Percentiles rank a stretch among this genome's conserved stretches.
Evolutionary conservation across 2,113 vertebrate species (phyloP).

Genomic region (Natator depressus): DNA sequence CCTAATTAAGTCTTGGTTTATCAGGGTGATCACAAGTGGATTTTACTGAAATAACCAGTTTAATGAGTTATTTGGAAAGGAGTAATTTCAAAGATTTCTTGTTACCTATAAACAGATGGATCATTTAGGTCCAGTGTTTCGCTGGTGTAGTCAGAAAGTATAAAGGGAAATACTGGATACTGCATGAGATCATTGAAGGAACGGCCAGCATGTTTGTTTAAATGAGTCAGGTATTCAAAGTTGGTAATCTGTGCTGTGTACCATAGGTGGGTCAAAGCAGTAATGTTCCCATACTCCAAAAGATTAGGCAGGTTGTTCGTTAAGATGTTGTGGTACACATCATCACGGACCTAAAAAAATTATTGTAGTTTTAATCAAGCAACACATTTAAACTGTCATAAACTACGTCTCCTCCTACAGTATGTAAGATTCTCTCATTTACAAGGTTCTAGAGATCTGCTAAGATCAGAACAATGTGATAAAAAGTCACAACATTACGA

Average conservation of each 20-base stretch:
- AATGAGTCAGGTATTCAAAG: constrained; percentile 97
- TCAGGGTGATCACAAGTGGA: background rate
- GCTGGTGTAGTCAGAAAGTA: constrained; percentile 92
- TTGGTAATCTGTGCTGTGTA: constrained; percentile 97
- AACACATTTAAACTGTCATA: background rate
- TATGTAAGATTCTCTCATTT: background rate
- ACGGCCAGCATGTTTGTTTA: constrained; percentile 97
- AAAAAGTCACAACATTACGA: background rate
- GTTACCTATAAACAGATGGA: constrained; percentile 88
- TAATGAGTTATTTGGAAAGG: constrained; percentile 17
- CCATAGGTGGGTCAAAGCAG: constrained; percentile 96
- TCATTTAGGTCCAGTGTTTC: constrained; percentile 94
- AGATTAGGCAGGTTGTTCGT: constrained; percentile 95
- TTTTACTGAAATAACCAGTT: background rate
- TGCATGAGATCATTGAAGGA: constrained; percentile 99
- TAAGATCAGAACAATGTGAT: background rate
- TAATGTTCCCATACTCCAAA: constrained; percentile 97
- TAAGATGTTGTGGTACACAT: constrained; percentile 96
- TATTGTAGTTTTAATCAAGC: background rate
- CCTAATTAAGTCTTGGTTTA: background rate
- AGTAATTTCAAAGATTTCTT: background rate
- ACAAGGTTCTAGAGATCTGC: background rate
- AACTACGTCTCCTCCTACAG: background rate
- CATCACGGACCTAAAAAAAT: constrained; percentile 89
- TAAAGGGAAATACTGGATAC: constrained; percentile 98